These are phyloP conservation scores for Fukomys damarensis DNA, from an alignment of 2,113 vertebrate species.

Conservation along the genomic window DNA sequence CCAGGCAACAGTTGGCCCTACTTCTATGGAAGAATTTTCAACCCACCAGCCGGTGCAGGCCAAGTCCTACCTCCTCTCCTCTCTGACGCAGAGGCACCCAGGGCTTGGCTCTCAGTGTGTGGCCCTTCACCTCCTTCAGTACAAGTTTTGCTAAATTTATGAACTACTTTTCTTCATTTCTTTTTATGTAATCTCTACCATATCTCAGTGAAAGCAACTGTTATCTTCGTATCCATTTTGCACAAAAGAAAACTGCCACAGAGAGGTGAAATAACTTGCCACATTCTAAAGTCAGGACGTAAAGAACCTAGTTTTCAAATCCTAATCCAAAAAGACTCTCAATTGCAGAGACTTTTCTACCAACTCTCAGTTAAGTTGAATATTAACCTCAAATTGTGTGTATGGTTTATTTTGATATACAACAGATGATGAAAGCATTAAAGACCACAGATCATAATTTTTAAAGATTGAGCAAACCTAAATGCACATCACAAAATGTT, in stretches of 20 bases:
- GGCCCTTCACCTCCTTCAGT: neutral
- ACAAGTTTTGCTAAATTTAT: neutral
- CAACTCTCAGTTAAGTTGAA: neutral
- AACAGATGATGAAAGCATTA: neutral
- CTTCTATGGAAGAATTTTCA: accelerated
- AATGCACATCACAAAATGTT: neutral
- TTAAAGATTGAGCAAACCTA: neutral
- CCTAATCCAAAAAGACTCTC: neutral
- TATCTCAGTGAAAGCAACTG: neutral
- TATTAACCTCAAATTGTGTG: neutral
- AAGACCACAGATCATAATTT: neutral
- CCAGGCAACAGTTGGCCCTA: neutral
- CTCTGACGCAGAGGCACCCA: neutral
- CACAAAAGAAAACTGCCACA: neutral
- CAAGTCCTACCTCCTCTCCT: neutral
- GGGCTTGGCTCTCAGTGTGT: neutral
- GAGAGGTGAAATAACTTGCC: neutral
- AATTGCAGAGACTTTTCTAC: neutral
- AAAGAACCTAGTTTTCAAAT: neutral
- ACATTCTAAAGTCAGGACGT: neutral
- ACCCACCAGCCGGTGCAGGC: too few species aligned
- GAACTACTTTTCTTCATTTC: neutral
- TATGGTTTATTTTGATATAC: neutral
- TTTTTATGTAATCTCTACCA: neutral
- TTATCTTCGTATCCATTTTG: neutral